phyloP scores from a whole-genome alignment of 2,113 vertebrate genomes.

The Lagenorhynchus albirostris region DNA sequence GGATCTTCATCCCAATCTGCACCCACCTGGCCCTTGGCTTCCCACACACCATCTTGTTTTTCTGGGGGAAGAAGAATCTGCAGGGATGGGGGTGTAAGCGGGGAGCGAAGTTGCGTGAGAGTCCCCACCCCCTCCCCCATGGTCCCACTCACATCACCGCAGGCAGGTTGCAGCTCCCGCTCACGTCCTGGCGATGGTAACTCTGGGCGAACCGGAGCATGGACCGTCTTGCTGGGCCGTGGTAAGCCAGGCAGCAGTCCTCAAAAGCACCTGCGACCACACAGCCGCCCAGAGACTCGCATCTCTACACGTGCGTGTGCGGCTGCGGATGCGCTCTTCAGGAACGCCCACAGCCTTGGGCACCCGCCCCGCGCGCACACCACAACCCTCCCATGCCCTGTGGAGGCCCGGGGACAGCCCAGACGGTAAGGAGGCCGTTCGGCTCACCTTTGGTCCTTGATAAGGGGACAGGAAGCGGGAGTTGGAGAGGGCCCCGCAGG shows the following conservation, averaged over 20 bases:
- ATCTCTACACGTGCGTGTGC: not conserved
- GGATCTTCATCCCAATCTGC: fast-evolving
- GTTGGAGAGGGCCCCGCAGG: not conserved
- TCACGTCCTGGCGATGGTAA: constrained; percentile 49
- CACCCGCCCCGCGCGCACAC: not conserved
- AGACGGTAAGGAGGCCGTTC: not conserved
- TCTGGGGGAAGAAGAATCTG: constrained; percentile 54
- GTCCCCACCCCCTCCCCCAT: fast-evolving
- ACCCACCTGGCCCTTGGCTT: constrained; percentile 11
- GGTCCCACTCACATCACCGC: constrained; percentile 59
- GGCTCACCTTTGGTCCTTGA: not conserved
- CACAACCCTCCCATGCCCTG: not conserved
- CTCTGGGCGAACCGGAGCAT: fast-evolving
- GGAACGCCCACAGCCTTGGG: not conserved
- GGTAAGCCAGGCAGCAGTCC: constrained; percentile 70
- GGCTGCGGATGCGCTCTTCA: fast-evolving
- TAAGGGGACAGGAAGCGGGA: not conserved
- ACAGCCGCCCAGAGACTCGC: not conserved
- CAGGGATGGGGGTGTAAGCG: not conserved
- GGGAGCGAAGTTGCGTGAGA: too few relatives aligned
- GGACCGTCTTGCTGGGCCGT: fast-evolving
- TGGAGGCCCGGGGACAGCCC: not conserved
- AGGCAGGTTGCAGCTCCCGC: constrained; percentile 67
- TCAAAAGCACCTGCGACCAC: constrained; percentile 25
- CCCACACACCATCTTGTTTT: not conserved